Evolutionary conservation across 2,113 vertebrate genomes (phyloP).

Genomic region (Eulacestoma nigropectus): DNA sequence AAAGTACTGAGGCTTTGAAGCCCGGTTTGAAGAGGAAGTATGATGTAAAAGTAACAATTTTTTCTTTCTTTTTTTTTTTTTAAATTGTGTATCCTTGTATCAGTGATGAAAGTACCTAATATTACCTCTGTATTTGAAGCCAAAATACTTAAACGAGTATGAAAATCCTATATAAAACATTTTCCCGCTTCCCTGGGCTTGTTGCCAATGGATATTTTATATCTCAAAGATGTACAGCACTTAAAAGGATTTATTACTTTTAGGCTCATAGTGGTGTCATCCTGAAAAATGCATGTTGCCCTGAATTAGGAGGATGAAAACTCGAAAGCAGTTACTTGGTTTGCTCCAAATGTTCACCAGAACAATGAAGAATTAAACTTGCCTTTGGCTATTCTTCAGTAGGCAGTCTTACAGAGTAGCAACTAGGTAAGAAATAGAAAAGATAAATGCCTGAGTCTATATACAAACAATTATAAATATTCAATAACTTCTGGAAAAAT

Average conservation of each 20-base stretch:
- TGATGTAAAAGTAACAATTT: neutral
- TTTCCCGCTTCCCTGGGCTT: neutral
- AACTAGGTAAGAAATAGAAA: neutral
- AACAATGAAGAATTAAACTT: neutral
- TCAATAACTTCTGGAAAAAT: neutral
- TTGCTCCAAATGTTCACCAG: neutral
- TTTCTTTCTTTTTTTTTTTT: neutral
- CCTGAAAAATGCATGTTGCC: neutral
- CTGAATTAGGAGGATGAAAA: neutral
- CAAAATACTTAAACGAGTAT: neutral
- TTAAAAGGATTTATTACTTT: conserved; percentile 9
- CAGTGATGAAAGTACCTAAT: neutral
- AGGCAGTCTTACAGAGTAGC: neutral
- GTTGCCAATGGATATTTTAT: neutral
- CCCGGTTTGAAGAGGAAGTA: neutral
- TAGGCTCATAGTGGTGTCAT: neutral
- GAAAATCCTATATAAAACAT: neutral
- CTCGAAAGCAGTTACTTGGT: neutral
- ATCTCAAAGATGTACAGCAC: neutral
- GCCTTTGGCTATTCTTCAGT: neutral
- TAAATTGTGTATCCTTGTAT: neutral
- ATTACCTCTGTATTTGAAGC: neutral
- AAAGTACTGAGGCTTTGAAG: neutral
- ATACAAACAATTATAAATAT: neutral
- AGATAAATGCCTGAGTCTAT: neutral